A percentile compares a stretch with the other conserved stretches of the same genome.
Conservation (phyloP, 2,797 vertebrate genomes). For the Microcaecilia unicolor region DNA sequence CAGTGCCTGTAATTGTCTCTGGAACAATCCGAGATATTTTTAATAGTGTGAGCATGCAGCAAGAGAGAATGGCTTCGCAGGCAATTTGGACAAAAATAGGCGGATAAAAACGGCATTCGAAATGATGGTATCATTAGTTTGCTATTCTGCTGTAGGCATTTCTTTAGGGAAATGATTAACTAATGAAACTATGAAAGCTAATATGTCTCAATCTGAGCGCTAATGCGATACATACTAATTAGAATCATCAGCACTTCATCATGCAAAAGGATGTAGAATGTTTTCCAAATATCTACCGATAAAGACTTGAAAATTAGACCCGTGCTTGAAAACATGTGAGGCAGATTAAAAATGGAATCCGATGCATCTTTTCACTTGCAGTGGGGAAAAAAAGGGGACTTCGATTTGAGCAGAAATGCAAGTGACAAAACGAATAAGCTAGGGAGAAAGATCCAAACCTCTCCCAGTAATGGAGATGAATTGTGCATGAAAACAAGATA, state of each 20-base stretch:
- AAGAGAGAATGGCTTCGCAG: neutral
- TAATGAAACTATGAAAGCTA: conserved; percentile 1
- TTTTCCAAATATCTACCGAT: conserved; percentile 1
- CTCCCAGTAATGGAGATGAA: no score
- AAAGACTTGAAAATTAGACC: neutral
- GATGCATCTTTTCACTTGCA: neutral
- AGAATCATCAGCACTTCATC: neutral
- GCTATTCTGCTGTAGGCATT: conserved; percentile 7
- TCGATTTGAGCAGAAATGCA: neutral
- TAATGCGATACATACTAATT: conserved; percentile 15
- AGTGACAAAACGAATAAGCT: no score
- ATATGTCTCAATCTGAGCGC: conserved; percentile 4
- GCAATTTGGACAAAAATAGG: neutral
- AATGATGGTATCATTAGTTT: conserved; percentile 1
- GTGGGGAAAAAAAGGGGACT: no score
- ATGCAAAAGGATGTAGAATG: neutral
- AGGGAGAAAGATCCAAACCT: no score
- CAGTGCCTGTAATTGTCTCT: conserved; percentile 1
- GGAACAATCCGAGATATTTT: neutral
- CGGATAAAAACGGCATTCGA: neutral
- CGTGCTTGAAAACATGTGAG: neutral
- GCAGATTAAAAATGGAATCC: neutral
- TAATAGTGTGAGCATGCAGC: neutral
- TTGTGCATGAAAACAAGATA: no score
- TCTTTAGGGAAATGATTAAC: conserved; percentile 6